Evolutionary conservation across 2,888 invertebrate genomes (phyloP).

Genomic region (Bibio marci): DNA sequence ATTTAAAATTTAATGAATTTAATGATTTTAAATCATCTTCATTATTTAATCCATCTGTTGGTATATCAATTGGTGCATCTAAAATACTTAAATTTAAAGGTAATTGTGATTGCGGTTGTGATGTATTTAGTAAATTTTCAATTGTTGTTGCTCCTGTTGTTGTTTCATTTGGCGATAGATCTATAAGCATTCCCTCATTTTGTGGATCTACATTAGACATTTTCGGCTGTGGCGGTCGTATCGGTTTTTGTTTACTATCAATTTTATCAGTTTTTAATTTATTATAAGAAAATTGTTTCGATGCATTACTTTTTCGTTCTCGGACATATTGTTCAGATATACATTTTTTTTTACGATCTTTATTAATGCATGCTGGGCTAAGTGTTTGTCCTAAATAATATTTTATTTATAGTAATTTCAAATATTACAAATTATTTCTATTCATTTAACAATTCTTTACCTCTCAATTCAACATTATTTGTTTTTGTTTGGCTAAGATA

Average conservation of each 20-base stretch:
- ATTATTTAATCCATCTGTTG: conserved; percentile 22
- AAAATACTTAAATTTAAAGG: conserved; percentile 30
- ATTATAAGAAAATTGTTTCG: conserved; percentile 65
- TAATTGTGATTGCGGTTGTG: conserved; percentile 1
- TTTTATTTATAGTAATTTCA: neutral
- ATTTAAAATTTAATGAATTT: conserved; percentile 10
- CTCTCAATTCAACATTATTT: conserved; percentile 16
- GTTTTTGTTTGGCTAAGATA: conserved; percentile 32
- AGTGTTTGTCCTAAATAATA: neutral
- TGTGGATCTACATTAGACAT: conserved; percentile 12
- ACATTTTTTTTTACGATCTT: conserved; percentile 29
- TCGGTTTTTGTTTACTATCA: conserved; percentile 20
- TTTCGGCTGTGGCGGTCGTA: conserved; percentile 29
- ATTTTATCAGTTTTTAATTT: conserved; percentile 56
- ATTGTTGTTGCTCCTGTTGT: too few relatives aligned
- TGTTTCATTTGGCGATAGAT: conserved; percentile 48
- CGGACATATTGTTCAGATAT: conserved; percentile 22
- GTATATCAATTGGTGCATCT: conserved; percentile 58
- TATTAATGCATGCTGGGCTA: neutral
- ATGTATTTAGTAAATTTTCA: conserved; percentile 7
- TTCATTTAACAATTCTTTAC: too few relatives aligned
- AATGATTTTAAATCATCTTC: conserved; percentile 11
- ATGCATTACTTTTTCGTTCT: conserved; percentile 26
- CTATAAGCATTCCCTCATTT: conserved; percentile 54
- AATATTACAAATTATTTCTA: too few relatives aligned